phyloP scores from a whole-genome alignment of 2,113 vertebrate genomes.

The Gambusia affinis region DNA sequence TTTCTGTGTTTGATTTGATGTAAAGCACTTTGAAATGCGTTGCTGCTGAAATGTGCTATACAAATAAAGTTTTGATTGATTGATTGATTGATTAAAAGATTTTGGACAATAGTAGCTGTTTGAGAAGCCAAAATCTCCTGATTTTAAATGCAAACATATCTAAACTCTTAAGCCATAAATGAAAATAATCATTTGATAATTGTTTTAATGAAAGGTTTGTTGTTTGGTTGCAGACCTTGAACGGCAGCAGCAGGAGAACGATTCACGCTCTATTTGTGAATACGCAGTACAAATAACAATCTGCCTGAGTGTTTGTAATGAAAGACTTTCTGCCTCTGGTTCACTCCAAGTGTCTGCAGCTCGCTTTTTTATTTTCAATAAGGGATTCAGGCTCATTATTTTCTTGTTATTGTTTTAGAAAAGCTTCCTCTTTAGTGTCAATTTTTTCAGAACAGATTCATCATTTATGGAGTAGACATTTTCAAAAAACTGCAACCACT shows the following conservation, averaged over 20 bases:
- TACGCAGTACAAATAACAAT: background rate
- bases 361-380: background rate
- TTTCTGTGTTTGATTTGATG: too few species aligned
- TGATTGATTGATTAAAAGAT: too few species aligned
- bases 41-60: too few species aligned
- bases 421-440: background rate
- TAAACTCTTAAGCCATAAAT: background rate
- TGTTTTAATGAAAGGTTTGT: constrained; percentile 1
- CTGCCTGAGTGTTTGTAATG: background rate
- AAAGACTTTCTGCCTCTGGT: background rate
- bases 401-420: background rate
- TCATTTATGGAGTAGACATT: background rate
- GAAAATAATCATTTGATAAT: background rate
- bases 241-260: background rate
- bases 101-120: background rate
- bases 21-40: too few species aligned
- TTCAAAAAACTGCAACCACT: background rate
- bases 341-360: background rate
- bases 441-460: background rate
- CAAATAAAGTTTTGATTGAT: too few species aligned
- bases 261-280: background rate
- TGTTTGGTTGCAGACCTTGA: constrained; percentile 2
- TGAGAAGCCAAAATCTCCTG: background rate
- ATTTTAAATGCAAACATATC: background rate
- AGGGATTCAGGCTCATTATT: background rate